Evolutionary conservation across 2,888 invertebrate species (phyloP), one percentile per base, ranked within the genome.

Genomic region (Autographa pulchrina): DNA sequence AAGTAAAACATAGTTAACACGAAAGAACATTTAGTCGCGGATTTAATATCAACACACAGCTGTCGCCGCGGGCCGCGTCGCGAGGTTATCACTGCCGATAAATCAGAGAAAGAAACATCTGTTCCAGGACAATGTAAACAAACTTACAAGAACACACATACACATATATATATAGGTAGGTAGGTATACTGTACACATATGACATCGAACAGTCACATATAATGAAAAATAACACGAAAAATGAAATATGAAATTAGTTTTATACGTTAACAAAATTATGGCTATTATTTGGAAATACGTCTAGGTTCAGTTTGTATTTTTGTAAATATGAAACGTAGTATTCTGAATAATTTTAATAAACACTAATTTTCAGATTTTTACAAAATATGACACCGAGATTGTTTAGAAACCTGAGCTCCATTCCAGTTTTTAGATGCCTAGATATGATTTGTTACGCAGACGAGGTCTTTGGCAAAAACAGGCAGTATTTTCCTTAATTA

Each of bases 91-190:
- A 56, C 13, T 14, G 54, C 1, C 25, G 20, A 56, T 56, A 56
- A 56, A 56, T 56, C 54, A 56, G 13, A 56, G 54, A 56, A 56
- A 56, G 54, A 16, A n/a, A 56, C 54, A 56, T 56, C 54, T 56
- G 54, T 20, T 20, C 0, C 2, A 3, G n/a, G 11, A 25, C 54
- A 2, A 25, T 25, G 54, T 56, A 56, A 56, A 56, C 54, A 54
- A 20, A 11, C 18, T 20, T 11, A 18, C 18, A 20, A 54, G 11
- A 20, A 48, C 14, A 16, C 43, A 43, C 48, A 48, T 7, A 48
- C 20, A 48, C 48, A n/a, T 48, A 48, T 3, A n/a, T n/a, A 48
- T 25, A 25, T 13, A 25, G 25, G 25, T 25, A 25, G 25, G 25
- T 25, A 25, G 25, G 11, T 38, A 11, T 38, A 38, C 11, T 43